phyloP scores from a whole-genome alignment of 2,113 vertebrate genomes.

The Elaphurus davidianus region DNA sequence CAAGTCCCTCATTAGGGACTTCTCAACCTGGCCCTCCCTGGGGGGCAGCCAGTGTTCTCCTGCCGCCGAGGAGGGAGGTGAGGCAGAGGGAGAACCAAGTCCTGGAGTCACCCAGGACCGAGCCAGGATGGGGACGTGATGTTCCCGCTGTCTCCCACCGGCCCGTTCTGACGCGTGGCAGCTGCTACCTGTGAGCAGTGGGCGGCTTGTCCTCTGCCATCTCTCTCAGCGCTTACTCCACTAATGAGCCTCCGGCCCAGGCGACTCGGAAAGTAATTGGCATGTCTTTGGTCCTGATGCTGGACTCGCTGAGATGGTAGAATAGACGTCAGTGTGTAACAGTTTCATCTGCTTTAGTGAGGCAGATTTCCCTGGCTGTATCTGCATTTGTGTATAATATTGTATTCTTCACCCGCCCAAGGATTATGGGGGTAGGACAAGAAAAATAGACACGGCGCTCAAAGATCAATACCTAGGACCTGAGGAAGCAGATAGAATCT shows the following conservation, averaged over 20 bases:
- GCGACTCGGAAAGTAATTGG: neutral
- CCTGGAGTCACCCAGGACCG: neutral
- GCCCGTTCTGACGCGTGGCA: neutral
- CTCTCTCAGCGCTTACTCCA: neutral
- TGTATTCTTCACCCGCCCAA: neutral
- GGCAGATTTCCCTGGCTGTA: neutral
- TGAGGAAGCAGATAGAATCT: neutral
- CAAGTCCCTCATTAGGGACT: constrained; percentile 1
- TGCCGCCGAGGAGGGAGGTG: neutral
- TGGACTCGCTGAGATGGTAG: neutral
- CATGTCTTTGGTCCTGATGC: neutral
- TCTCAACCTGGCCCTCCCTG: neutral
- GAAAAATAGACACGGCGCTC: neutral
- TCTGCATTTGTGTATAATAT: neutral
- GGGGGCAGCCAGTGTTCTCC: neutral
- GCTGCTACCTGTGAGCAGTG: neutral
- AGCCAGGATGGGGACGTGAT: neutral
- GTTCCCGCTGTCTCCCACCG: neutral
- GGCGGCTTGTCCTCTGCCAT: neutral
- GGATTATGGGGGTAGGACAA: neutral
- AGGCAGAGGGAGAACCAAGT: neutral
- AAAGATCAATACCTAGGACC: neutral
- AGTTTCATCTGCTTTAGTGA: neutral
- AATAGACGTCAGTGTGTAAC: neutral
- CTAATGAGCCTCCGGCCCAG: constrained; percentile 30